phyloP scores from a whole-genome alignment of 2,113 vertebrate genomes.

The Zosterops pallidus region DNA sequence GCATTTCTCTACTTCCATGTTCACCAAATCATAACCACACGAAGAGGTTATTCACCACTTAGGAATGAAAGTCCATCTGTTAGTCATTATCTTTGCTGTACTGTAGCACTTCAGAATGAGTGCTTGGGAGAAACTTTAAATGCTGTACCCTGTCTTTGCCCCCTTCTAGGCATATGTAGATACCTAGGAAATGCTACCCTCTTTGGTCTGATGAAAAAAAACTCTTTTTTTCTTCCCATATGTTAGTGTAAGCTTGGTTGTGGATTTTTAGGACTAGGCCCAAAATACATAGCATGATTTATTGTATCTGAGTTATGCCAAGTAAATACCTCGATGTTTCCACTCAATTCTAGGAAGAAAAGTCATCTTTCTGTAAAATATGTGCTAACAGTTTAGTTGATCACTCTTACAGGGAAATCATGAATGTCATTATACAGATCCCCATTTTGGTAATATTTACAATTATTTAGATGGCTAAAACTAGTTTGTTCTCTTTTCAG shows the following conservation, averaged over 20 bases:
- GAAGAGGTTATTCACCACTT: conserved; percentile 63
- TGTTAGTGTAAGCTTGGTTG: neutral
- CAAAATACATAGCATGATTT: neutral
- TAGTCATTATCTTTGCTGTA: conserved; percentile 65
- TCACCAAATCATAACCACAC: conserved; percentile 70
- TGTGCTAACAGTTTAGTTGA: neutral
- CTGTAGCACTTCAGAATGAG: conserved; percentile 34
- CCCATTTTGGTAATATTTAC: neutral
- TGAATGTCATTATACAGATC: neutral
- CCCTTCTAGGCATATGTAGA: neutral
- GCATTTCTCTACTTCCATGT: conserved; percentile 48
- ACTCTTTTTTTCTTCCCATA: neutral
- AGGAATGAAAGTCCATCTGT: conserved; percentile 73
- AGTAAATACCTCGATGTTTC: conserved; percentile 40
- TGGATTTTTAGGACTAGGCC: neutral
- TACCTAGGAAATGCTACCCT: neutral
- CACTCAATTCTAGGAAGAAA: conserved; percentile 27
- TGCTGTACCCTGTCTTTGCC: neutral
- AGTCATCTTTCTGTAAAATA: conserved; percentile 10
- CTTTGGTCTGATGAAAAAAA: neutral
- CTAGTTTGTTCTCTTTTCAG: neutral
- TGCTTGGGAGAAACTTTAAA: conserved; percentile 22
- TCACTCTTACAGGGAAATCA: neutral
- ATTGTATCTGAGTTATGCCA: conserved; percentile 14
- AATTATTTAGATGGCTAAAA: neutral